Evolutionary conservation across 2,888 invertebrate genomes (phyloP).

Genomic region (Rhamnusium bicolor): DNA sequence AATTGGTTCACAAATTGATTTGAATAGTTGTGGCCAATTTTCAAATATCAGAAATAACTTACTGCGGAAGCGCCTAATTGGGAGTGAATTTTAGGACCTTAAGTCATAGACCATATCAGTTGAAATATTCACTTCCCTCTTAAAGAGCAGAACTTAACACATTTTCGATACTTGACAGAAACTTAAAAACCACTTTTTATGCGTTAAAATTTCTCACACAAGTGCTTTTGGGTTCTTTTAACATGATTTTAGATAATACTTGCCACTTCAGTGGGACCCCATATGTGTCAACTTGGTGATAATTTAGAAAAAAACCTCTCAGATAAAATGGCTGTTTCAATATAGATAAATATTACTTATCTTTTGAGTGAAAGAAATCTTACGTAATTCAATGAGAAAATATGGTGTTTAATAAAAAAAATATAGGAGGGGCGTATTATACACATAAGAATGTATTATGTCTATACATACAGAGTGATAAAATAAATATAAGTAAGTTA

Average conservation of each 20-base stretch:
- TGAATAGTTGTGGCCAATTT: conserved; percentile 27
- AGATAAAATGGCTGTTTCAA: conserved; percentile 31
- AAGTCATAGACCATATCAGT: conserved; percentile 16
- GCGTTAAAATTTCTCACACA: conserved; percentile 37
- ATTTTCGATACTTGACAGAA: conserved; percentile 23
- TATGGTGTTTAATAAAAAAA: not conserved
- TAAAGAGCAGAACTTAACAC: conserved; percentile 31
- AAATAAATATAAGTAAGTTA: not conserved
- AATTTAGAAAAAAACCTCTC: conserved; percentile 24
- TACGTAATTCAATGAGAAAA: conserved; percentile 19
- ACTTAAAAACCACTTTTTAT: conserved; percentile 32
- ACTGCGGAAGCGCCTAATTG: conserved; percentile 41
- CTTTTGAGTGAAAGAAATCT: conserved; percentile 31
- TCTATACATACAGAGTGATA: not conserved
- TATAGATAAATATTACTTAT: conserved; percentile 33
- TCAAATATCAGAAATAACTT: conserved; percentile 25
- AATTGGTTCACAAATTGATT: conserved; percentile 46
- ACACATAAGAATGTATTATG: not conserved
- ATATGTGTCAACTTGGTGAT: conserved; percentile 32
- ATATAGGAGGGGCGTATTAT: not conserved
- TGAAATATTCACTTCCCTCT: conserved; percentile 26
- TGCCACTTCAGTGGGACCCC: conserved; percentile 35
- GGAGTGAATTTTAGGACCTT: conserved; percentile 2
- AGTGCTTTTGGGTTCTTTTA: conserved; percentile 30
- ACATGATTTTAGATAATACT: conserved; percentile 30